phyloP scores from a whole-genome alignment of 2,113 vertebrate genomes.

The Alces alces region DNA sequence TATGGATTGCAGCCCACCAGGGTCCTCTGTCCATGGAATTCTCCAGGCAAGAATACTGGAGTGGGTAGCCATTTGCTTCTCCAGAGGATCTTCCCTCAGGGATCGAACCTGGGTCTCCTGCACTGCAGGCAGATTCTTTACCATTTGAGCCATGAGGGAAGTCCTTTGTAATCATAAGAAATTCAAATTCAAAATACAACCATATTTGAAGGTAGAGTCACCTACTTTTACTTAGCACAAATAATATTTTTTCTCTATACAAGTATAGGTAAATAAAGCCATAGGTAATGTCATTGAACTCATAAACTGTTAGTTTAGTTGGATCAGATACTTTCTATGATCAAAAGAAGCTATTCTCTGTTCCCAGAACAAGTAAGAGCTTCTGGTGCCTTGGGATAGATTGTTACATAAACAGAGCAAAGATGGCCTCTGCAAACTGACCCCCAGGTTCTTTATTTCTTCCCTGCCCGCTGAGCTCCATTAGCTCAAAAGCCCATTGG shows the following conservation, averaged over 20 bases:
- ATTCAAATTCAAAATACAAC: neutral
- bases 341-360: neutral
- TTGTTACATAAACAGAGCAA: neutral
- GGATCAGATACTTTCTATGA: neutral
- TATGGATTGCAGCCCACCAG: neutral
- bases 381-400: neutral
- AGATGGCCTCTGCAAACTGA: neutral
- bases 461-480: neutral
- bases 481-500: neutral
- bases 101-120: neutral
- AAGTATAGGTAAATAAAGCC: neutral
- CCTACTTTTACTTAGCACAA: neutral
- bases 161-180: neutral
- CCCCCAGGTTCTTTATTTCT: neutral
- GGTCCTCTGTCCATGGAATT: neutral
- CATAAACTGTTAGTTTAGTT: neutral
- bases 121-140: neutral
- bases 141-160: neutral
- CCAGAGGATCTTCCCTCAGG: neutral
- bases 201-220: neutral
- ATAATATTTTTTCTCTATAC: neutral
- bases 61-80: neutral
- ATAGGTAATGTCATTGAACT: neutral
- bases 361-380: neutral
- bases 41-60: neutral